Percentiles rank a stretch among this genome's conserved stretches.
These are phyloP conservation scores for Ptilodon capucinus DNA, from an alignment of 2,888 invertebrate genomes.

Conservation along the genomic window DNA sequence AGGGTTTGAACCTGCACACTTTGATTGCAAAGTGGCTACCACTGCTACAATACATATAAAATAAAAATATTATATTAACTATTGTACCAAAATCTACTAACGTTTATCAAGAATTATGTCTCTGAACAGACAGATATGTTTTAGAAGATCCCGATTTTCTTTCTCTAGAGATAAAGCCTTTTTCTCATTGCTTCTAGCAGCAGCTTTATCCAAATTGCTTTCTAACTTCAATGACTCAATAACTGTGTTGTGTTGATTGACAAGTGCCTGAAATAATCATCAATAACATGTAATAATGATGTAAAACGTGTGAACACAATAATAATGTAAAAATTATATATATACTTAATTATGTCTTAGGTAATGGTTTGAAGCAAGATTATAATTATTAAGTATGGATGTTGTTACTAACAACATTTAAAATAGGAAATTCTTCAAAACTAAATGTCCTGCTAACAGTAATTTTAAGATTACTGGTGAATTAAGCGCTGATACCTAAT, in stretches of 20 bases:
- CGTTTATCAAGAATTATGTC: constrained; percentile 46
- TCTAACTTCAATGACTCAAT: constrained; percentile 46
- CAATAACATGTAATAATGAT: neutral
- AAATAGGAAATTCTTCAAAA: too few species aligned
- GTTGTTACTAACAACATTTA: too few species aligned
- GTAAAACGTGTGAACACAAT: neutral
- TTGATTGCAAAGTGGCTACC: too few species aligned
- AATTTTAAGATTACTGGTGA: too few species aligned
- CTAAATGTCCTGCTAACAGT: too few species aligned
- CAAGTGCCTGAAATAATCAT: constrained; percentile 40
- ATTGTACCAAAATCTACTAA: constrained; percentile 32
- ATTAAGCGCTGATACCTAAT: too few species aligned
- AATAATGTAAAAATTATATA: too few species aligned
- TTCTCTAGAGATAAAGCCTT: constrained; percentile 29
- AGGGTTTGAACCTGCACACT: too few species aligned
- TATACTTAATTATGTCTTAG: too few species aligned
- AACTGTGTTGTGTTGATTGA: constrained; percentile 45
- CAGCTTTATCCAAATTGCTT: constrained; percentile 36
- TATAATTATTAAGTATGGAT: too few species aligned
- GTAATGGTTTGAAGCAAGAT: too few species aligned
- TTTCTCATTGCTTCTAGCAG: constrained; percentile 29
- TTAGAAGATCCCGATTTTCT: constrained; percentile 39
- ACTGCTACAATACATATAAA: too few species aligned
- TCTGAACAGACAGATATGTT: constrained; percentile 36
- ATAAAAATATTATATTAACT: neutral